Evolutionary conservation across 2,797 vertebrate species (phyloP), one percentile per base, ranked within the genome.

Genomic region (Notoglanidium macrostoma): DNA sequence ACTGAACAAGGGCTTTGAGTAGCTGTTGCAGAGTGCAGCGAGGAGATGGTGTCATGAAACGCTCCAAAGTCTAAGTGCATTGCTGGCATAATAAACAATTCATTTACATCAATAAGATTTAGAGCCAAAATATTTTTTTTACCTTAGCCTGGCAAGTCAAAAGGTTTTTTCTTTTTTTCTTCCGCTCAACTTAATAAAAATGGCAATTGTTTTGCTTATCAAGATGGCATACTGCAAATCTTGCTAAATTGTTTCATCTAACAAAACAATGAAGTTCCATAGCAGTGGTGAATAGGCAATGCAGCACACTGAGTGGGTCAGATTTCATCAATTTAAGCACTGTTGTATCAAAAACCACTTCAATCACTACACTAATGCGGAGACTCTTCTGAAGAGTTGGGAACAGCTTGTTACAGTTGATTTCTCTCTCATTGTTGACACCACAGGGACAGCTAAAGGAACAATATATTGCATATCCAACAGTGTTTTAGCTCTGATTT

Each of bases 21-120:
- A 5, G 46, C 74, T 54, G 54, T 54, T 21, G 63, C 15, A 19
- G 74, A 67, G 32, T 46, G 44, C 7, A 21, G 57, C 5, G 26
- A 74, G 26, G 21, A 72, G 55, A 57, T 72, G 68, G 29, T 82
- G 76, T 83, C 78, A 35, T 12, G 21, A 29, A 72, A 11, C 8
- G 63, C 67, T 84, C 83, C 61, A 29, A 83, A 12, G 54, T 65
- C 87, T 90, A 90, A 73, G 85, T 87, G 89, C 88, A 92, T 86
- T 85, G 74, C 74, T 91, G 84, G 84, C 80, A 87, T 86, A 87
- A 68, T 80, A 90, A 82, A 73, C 51, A 79, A 86, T 57, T 65
- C 32, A 88, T 88, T 86, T 81, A 73, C 79, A 87, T 57, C 84
- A 61, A 85, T 67, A 77, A 8, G 19, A 76, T 44, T 19, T 82